Percentiles rank a stretch among this genome's conserved stretches.
phyloP scores from a whole-genome alignment of 1,140 invertebrate species.

The Eriosoma lanigerum region DNA sequence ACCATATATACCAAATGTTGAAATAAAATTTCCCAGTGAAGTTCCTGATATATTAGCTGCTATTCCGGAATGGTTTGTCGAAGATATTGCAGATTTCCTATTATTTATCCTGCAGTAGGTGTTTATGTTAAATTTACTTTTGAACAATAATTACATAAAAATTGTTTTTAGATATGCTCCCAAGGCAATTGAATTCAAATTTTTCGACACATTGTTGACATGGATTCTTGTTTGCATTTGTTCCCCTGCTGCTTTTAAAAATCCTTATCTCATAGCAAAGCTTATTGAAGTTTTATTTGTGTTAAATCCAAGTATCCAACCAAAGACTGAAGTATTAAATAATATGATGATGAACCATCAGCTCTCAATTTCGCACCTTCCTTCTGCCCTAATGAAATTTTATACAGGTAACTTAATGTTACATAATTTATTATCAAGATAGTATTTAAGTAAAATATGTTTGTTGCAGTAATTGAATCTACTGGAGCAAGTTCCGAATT shows the following conservation, averaged over 20 bases:
- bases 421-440: neutral
- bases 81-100: conserved; percentile 94
- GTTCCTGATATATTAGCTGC: conserved; percentile 78
- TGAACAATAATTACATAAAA: conserved; percentile 49
- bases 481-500: conserved; percentile 97
- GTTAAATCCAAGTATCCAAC: conserved; percentile 80
- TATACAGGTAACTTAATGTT: conserved; percentile 69
- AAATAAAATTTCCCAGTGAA: conserved; percentile 62
- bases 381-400: conserved; percentile 93
- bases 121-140: conserved; percentile 16
- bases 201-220: conserved; percentile 73
- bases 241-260: conserved; percentile 85
- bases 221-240: conserved; percentile 89
- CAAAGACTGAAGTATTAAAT: conserved; percentile 66
- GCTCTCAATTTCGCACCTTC: conserved; percentile 77
- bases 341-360: conserved; percentile 79
- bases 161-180: conserved; percentile 71
- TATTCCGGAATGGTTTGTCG: conserved; percentile 94
- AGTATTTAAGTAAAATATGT: conserved; percentile 11
- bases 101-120: conserved; percentile 91
- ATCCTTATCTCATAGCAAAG: conserved; percentile 95
- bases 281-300: conserved; percentile 92
- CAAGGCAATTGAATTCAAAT: conserved; percentile 69
- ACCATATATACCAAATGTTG: conserved; percentile 55
- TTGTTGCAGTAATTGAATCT: conserved; percentile 83